Conservation (phyloP, 1,140 invertebrate genomes). For the Drosophila pandora region DNA sequence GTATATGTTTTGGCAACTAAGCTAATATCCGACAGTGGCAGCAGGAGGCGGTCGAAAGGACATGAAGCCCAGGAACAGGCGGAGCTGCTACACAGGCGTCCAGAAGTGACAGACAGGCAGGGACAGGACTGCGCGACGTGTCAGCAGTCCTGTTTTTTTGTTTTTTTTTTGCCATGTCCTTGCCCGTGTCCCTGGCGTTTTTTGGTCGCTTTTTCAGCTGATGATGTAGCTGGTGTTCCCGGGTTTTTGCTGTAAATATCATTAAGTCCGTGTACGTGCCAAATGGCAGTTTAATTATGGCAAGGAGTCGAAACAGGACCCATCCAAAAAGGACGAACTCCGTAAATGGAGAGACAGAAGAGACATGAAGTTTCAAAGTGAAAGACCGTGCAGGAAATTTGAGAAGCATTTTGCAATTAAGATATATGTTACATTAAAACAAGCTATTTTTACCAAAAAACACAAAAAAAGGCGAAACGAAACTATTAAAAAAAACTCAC, state of each 20-base stretch:
- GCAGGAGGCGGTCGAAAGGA: not conserved
- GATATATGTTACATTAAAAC: conserved; percentile 51
- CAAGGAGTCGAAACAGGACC: conserved; percentile 27
- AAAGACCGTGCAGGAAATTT: conserved; percentile 26
- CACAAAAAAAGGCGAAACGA: not conserved
- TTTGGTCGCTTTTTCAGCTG: conserved; percentile 4
- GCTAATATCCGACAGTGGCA: conserved; percentile 13
- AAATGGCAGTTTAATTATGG: conserved; percentile 75
- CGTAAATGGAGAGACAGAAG: not conserved
- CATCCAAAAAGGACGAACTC: conserved; percentile 24
- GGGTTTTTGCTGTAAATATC: conserved; percentile 71
- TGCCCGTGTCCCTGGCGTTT: not conserved
- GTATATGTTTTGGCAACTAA: conserved; percentile 32
- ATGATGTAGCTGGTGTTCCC: conserved; percentile 23
- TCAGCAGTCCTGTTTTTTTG: conserved; percentile 28
- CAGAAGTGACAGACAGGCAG: conserved; percentile 25
- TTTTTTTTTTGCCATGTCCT: conserved; percentile 32
- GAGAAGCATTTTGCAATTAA: conserved; percentile 47
- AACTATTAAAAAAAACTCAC: conserved; percentile 19
- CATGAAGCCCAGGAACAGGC: conserved; percentile 10
- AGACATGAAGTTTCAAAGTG: conserved; percentile 2
- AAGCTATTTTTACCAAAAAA: not conserved
- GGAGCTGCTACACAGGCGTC: conserved; percentile 12
- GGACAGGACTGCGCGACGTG: conserved; percentile 47
- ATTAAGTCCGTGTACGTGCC: conserved; percentile 73